These are phyloP conservation scores for Cyclura pinguis DNA, from an alignment of 2,797 vertebrate species.

Conservation along the genomic window DNA sequence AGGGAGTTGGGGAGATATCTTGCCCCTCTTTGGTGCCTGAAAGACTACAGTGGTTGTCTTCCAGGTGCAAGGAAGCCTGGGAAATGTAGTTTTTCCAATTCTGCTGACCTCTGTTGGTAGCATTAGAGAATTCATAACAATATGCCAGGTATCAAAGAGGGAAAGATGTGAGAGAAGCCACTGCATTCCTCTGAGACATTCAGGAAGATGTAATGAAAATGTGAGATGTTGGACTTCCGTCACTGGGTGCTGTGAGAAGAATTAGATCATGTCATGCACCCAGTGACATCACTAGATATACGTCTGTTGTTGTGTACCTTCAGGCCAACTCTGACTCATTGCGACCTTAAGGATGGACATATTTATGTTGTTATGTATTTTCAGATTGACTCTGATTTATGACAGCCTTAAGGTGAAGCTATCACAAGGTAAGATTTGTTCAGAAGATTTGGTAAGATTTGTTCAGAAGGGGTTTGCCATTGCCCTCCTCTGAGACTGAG, in stretches of 20 bases:
- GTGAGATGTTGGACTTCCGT: background rate
- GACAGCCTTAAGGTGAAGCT: no score
- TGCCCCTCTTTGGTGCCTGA: background rate
- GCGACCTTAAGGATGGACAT: no score
- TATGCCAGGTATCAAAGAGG: background rate
- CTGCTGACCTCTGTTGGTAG: background rate
- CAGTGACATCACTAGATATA: no score
- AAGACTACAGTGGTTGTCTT: background rate
- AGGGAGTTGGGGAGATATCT: background rate
- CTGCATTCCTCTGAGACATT: background rate
- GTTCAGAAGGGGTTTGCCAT: no score
- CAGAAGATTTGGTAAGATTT: no score
- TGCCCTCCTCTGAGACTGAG: no score
- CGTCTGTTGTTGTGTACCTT: no score
- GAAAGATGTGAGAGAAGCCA: background rate
- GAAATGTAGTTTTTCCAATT: background rate
- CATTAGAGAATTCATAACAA: background rate
- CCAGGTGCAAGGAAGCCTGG: background rate
- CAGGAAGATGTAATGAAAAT: no score
- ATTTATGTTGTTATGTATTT: no score
- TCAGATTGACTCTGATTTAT: no score
- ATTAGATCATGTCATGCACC: background rate
- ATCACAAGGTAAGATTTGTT: no score
- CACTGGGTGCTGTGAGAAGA: background rate
- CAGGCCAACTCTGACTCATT: no score